Percentiles rank a stretch among this genome's conserved stretches.
phyloP scores from a whole-genome alignment of 2,888 invertebrate genomes.

The Blera fallax region DNA sequence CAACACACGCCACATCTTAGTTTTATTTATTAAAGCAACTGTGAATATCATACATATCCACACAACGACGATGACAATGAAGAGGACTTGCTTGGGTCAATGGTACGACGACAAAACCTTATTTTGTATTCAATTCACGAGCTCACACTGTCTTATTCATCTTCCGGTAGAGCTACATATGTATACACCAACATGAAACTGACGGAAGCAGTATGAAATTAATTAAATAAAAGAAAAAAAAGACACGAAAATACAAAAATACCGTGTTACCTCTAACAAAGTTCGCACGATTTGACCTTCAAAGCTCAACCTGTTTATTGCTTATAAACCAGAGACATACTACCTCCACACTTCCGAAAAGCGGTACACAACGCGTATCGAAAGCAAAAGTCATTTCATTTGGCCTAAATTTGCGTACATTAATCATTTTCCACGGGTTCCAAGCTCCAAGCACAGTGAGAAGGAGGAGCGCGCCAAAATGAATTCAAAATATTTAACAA shows the following conservation, averaged over 20 bases:
- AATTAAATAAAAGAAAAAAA: background rate
- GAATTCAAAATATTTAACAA: background rate
- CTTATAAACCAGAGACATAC: background rate
- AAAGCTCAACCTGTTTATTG: background rate
- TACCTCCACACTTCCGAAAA: conserved; percentile 7
- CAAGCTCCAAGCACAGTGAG: background rate
- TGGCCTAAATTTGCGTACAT: background rate
- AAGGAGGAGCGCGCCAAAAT: background rate
- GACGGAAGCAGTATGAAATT: conserved; percentile 15
- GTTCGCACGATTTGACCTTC: conserved; percentile 27
- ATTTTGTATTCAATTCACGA: conserved; percentile 57
- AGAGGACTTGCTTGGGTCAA: conserved; percentile 8
- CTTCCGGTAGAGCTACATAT: conserved; percentile 52
- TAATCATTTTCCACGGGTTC: background rate
- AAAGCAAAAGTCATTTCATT: conserved; percentile 24
- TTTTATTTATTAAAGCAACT: background rate
- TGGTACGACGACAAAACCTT: conserved; percentile 32
- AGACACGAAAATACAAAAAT: too few relatives aligned
- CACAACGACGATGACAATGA: background rate
- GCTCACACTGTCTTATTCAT: conserved; percentile 19
- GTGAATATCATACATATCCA: background rate
- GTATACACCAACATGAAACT: conserved; percentile 7
- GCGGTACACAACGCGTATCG: background rate
- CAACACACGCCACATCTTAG: background rate
- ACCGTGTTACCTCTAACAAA: background rate